Evolutionary conservation across 2,888 invertebrate species (phyloP).

Genomic region (Zele albiditarsus): DNA sequence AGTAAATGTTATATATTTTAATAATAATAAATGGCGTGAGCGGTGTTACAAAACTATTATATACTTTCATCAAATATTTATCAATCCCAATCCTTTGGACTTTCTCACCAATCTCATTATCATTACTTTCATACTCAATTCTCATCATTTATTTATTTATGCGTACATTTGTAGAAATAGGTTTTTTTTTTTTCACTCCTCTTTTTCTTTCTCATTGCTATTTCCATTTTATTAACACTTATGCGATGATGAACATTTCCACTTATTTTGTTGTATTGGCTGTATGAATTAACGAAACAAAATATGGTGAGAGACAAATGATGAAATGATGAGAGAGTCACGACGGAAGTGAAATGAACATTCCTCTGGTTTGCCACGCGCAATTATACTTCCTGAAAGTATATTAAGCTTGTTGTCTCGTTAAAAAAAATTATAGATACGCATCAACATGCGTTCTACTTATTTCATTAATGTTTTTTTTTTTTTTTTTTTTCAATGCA

Average conservation of each 20-base stretch:
- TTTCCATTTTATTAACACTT: neutral
- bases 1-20: neutral
- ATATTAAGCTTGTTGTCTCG: constrained; percentile 11
- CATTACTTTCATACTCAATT: constrained; percentile 18
- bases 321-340: constrained; percentile 25
- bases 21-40: constrained; percentile 19
- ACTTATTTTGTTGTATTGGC: constrained; percentile 10
- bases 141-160: constrained; percentile 11
- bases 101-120: constrained; percentile 45
- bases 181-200: constrained; percentile 18
- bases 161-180: constrained; percentile 1
- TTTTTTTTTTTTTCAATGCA: neutral
- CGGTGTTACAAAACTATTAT: constrained; percentile 19
- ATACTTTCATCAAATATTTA: constrained; percentile 31
- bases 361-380: constrained; percentile 28
- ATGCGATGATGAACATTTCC: neutral
- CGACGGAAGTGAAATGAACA: constrained; percentile 46
- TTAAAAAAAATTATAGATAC: neutral
- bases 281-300: neutral
- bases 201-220: neutral
- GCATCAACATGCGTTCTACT: neutral
- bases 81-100: constrained; percentile 23
- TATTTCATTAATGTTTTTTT: neutral
- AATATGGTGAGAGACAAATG: neutral
- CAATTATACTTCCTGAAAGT: constrained; percentile 41